Evolutionary conservation across 2,113 vertebrate species (phyloP), one percentile per base, ranked within the genome.

Genomic region (Amphiprion ocellaris): DNA sequence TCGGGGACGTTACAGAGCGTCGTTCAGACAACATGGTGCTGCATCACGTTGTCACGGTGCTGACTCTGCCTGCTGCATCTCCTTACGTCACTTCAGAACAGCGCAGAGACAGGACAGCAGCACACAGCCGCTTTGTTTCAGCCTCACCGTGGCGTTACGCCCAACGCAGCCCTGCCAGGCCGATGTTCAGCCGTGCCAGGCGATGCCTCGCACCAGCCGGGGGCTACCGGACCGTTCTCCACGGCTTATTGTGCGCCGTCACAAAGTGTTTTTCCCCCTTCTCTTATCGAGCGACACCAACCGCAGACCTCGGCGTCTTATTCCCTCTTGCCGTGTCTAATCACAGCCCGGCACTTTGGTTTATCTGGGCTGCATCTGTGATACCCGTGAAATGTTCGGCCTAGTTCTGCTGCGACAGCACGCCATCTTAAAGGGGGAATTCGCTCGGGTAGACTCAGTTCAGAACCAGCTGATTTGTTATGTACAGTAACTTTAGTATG

Each of bases 111-210:
- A 5, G 81, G 59, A 61, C 77, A 41, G 26, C 30, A 52, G 12
- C 77, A 90, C 86, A 89, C 83, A 87, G 4, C 19, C 64, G 77
- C 61, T 70, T 84, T 89, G 81, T 90, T 53, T 28, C 52, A 47
- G 77, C 68, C 61, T 28, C 11, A 16, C 60, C n/a, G 30, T 6
- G 4, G n/a, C 10, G 41, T 52, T 56, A 49, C 46, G 11, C 33
- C 33, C 6, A 10, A 8, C 33, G 33, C 7, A 1, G 11, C 56
- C 47, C 69, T 69, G 75, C 78, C 74, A 56, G 76, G 21, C 72
- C 41, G 19, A 64, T 21, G 62, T 24, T 1, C 12, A 46, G 62
- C 80, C 19, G 66, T 74, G 74, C 85, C 70, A 63, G 71, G 74
- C 61, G 6, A 62, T 8, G 52, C 53, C 74, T 80, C 10, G 47